Conservation (phyloP, 2,888 invertebrate species). For the Linnaemya tessellans region DNA sequence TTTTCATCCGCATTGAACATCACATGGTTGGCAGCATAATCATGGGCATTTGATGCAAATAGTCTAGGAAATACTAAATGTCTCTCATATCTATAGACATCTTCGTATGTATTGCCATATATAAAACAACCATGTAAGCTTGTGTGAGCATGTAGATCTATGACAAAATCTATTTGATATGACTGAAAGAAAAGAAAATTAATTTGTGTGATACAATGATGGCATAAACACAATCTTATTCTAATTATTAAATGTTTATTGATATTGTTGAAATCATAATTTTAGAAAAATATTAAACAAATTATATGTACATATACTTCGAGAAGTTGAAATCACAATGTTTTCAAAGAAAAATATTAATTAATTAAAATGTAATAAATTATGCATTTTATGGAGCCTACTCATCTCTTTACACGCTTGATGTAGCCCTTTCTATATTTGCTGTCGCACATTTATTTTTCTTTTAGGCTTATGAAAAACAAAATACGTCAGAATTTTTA, state of each 20-base stretch:
- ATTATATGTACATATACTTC: no score
- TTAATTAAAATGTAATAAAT: background rate
- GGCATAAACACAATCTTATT: background rate
- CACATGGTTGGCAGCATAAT: slow-evolving; percentile 92
- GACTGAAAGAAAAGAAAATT: slow-evolving; percentile 75
- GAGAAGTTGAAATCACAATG: background rate
- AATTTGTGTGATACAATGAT: slow-evolving; percentile 28
- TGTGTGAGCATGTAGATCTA: slow-evolving; percentile 97
- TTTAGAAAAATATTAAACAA: no score
- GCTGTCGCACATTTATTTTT: no score
- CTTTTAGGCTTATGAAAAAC: no score
- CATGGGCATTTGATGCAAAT: slow-evolving; percentile 93
- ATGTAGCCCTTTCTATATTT: no score
- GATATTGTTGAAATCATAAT: no score
- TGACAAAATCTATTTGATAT: slow-evolving; percentile 94
- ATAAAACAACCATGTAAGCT: slow-evolving; percentile 96
- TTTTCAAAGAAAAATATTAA: background rate
- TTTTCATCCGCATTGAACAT: slow-evolving; percentile 96
- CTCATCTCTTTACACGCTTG: no score
- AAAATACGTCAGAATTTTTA: no score
- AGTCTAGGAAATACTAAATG: slow-evolving; percentile 98
- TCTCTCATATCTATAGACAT: slow-evolving; percentile 94
- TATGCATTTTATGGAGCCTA: background rate
- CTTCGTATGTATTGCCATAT: slow-evolving; percentile 96
- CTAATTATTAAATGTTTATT: background rate